Evolutionary conservation across 2,888 invertebrate species (phyloP).

Genomic region (Patella caerulea): DNA sequence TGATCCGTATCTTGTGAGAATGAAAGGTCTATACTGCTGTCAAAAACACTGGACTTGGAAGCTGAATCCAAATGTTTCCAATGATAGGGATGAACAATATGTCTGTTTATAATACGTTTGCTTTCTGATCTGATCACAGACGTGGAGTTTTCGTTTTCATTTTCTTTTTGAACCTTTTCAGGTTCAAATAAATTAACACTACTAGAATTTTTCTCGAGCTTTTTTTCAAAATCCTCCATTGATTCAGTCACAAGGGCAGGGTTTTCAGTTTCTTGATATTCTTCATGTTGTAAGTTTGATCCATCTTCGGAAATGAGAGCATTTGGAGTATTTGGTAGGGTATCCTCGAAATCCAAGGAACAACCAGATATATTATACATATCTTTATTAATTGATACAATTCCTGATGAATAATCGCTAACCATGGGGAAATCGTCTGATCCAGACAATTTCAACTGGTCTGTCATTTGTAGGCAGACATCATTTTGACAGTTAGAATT

Average conservation of each 20-base stretch:
- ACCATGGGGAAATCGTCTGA: not conserved
- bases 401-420: not conserved
- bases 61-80: not conserved
- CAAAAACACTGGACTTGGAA: not conserved
- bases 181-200: constrained; percentile 9
- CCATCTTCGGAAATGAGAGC: not conserved
- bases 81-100: constrained; percentile 5
- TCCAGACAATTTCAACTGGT: too few relatives aligned
- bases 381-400: not conserved
- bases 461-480: too few relatives aligned
- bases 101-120: not conserved
- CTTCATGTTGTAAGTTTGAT: not conserved
- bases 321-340: not conserved
- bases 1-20: constrained; percentile 1
- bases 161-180: not conserved
- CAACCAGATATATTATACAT: constrained; percentile 8
- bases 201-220: not conserved
- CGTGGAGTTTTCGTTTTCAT: too few relatives aligned
- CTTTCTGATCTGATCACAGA: not conserved
- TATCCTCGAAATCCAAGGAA: not conserved
- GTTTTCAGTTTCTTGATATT: not conserved
- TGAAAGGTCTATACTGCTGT: not conserved
- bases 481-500: too few relatives aligned
- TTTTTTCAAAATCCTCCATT: not conserved
- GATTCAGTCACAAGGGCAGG: not conserved